Base-by-base conservation (phyloP, 2,888 invertebrate genomes). In the Strigamia transsilvanica region DNA sequence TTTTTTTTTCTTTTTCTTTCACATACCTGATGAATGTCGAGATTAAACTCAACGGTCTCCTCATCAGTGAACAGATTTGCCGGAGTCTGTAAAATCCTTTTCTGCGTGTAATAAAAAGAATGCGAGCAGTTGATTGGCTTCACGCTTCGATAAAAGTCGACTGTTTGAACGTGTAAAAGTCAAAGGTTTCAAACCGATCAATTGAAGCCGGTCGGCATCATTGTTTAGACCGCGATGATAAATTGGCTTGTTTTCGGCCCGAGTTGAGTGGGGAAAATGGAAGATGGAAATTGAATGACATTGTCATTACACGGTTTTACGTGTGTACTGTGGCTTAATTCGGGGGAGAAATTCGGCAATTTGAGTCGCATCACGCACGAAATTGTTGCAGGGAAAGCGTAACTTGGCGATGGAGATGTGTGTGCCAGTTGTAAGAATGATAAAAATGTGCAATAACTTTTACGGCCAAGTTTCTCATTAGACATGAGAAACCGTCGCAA, bases 381-480 rank as follows among this genome's bases (percentile, higher is more conserved):
- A 15, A 18, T 18, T 18, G 51, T 18, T 51, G 51, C 51, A 4
- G 51, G 6, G 46, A 12, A 15, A 46, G 13, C n/a, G n/a, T 12
- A 46, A 4, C 27, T 27, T 27, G 46, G n/a, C 46, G 46, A 46
- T 46, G 13, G 51, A 18, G 51, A 18, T 5, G 0, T 6, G 0
- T 6, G 38, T 38, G 38, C 9, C 38, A 38, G 38, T 38, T 18
- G 10, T 51, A 51, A 51, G 51, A 38, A 51, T 51, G 51, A 51
- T 51, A 51, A 51, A 51, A 51, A 51, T 51, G n/a, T 10, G 51
- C 51, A 51, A 51, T 51, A 51, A 51, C 51, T 51, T 51, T 51
- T 51, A 51, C 12, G 51, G 18, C 51, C 51, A 18, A 51, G 51
- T 51, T 51, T 18, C 51, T 51, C 51, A 51, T 51, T 51, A 51